Evolutionary conservation across 2,888 invertebrate genomes (phyloP).

Genomic region (Automeris io): DNA sequence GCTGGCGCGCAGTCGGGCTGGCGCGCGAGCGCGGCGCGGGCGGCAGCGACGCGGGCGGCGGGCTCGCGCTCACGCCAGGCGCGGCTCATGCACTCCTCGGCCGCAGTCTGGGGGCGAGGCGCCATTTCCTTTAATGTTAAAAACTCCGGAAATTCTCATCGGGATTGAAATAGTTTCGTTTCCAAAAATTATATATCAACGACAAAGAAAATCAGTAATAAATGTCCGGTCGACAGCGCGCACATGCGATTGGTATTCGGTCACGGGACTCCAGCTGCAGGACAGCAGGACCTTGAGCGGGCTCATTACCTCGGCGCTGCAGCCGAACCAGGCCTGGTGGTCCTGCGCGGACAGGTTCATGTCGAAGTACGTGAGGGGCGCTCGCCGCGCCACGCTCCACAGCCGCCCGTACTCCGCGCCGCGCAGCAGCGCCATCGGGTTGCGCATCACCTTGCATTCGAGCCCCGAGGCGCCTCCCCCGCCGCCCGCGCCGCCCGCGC

Average conservation of each 20-base stretch:
- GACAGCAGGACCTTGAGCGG: no score
- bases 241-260: no score
- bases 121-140: no score
- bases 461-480: slow-evolving; percentile 83
- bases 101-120: slow-evolving; percentile 29
- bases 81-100: slow-evolving; percentile 85
- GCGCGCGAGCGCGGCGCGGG: slow-evolving; percentile 90
- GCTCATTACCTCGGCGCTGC: slow-evolving; percentile 32
- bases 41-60: slow-evolving; percentile 85
- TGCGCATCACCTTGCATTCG: slow-evolving; percentile 94
- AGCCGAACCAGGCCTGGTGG: slow-evolving; percentile 83
- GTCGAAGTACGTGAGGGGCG: slow-evolving; percentile 98
- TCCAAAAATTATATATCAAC: no score
- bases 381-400: slow-evolving; percentile 92
- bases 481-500: slow-evolving; percentile 95
- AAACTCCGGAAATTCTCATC: no score
- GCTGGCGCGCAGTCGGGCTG: slow-evolving; percentile 97
- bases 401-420: slow-evolving; percentile 98
- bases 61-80: slow-evolving; percentile 98
- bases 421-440: slow-evolving; percentile 95
- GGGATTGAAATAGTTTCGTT: no score
- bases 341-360: slow-evolving; percentile 99
- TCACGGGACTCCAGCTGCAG: no score
- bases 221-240: no score
- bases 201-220: no score